Evolutionary conservation across 1,140 invertebrate genomes (phyloP).

Genomic region (Apis dorsata): DNA sequence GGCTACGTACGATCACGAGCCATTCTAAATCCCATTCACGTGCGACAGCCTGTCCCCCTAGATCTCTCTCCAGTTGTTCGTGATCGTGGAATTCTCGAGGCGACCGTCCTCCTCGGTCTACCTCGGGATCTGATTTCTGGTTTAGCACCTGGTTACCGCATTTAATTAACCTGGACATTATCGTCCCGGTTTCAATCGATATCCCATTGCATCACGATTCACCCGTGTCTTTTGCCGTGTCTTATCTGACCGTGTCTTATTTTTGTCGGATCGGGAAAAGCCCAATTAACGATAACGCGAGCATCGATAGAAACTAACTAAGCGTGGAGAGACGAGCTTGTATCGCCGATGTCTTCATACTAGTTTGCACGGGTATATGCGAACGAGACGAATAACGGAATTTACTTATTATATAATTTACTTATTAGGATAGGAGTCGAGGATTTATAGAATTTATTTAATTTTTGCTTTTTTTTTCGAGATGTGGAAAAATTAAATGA

Average conservation of each 20-base stretch:
- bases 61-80: background rate
- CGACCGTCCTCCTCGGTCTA: background rate
- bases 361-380: background rate
- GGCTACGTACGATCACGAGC: constrained; percentile 34
- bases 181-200: constrained; percentile 1
- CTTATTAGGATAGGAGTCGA: too few relatives aligned
- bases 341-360: background rate
- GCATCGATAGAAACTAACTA: too few relatives aligned
- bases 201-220: background rate
- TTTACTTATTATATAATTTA: background rate
- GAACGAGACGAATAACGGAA: background rate
- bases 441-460: too few relatives aligned
- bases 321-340: too few relatives aligned
- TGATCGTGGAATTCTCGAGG: constrained; percentile 20
- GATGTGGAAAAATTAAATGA: too few relatives aligned
- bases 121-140: constrained; percentile 41
- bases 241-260: background rate
- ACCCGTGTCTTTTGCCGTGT: background rate
- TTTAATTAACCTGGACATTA: constrained; percentile 36
- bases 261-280: background rate
- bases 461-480: too few relatives aligned
- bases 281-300: constrained; percentile 13
- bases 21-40: constrained; percentile 48
- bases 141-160: constrained; percentile 26
- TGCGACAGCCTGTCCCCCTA: constrained; percentile 18